Evolutionary conservation across 1,140 invertebrate genomes (phyloP).

Genomic region (Galendromus occidentalis): DNA sequence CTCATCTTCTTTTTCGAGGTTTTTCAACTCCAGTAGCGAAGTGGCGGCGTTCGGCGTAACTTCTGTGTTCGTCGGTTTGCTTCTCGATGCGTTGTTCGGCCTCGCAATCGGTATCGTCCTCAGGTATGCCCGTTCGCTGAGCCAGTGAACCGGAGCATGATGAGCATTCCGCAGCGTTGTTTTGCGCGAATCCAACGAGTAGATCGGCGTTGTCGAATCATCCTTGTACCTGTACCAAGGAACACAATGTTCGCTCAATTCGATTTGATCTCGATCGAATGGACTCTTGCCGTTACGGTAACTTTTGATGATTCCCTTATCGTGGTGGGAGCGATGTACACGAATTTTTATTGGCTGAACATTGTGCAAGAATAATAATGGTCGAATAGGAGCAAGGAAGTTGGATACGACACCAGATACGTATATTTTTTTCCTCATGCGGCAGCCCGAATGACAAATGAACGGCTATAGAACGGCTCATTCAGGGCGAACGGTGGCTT

Average conservation of each 20-base stretch:
- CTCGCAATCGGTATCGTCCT: neutral
- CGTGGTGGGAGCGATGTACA: no score
- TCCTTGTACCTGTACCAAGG: slow-evolving; percentile 45
- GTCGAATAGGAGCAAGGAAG: no score
- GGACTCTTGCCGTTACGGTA: no score
- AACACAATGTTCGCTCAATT: neutral
- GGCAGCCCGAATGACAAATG: no score
- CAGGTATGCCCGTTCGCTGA: slow-evolving; percentile 1
- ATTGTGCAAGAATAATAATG: no score
- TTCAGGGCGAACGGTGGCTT: slow-evolving; percentile 21
- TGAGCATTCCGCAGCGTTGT: slow-evolving; percentile 14
- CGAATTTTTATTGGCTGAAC: no score
- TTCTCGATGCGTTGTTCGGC: neutral
- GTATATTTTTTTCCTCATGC: no score
- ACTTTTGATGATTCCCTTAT: no score
- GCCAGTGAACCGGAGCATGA: slow-evolving; percentile 13
- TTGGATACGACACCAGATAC: no score
- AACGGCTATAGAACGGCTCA: neutral
- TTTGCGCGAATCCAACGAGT: slow-evolving; percentile 33
- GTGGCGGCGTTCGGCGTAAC: neutral
- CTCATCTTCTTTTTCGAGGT: slow-evolving; percentile 54
- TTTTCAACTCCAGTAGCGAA: slow-evolving; percentile 50
- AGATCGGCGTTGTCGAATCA: slow-evolving; percentile 57
- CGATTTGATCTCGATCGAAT: no score
- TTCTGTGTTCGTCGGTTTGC: neutral